These are phyloP conservation scores for Pseudopleuronectes americanus DNA, from an alignment of 2,797 vertebrate species.

Conservation along the genomic window DNA sequence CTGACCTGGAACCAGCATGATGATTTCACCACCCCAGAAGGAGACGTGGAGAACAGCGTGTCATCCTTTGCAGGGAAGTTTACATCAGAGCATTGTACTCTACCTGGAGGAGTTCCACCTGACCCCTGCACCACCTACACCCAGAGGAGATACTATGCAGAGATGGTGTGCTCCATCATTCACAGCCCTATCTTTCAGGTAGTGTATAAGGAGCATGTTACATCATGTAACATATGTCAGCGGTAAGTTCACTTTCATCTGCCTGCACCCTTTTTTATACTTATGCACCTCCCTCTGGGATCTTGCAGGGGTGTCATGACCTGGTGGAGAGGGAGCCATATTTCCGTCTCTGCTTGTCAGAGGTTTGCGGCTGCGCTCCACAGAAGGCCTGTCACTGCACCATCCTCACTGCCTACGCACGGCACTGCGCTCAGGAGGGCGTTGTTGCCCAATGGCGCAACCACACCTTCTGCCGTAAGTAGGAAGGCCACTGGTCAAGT, in stretches of 20 bases:
- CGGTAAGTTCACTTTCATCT: background rate
- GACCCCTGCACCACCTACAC: conserved; percentile 84
- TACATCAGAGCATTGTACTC: conserved; percentile 73
- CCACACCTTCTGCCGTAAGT: conserved; percentile 88
- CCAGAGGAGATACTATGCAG: conserved; percentile 80
- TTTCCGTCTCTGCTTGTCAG: conserved; percentile 84
- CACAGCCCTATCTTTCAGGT: conserved; percentile 87
- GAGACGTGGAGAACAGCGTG: conserved; percentile 87
- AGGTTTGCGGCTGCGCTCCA: conserved; percentile 83
- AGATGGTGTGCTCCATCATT: conserved; percentile 84
- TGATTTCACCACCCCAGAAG: conserved; percentile 90
- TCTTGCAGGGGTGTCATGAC: conserved; percentile 87
- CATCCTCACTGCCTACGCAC: conserved; percentile 84
- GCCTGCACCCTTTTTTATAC: background rate
- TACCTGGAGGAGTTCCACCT: conserved; percentile 6
- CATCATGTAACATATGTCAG: fast-evolving
- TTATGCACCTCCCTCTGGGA: background rate
- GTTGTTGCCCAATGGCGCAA: conserved; percentile 84
- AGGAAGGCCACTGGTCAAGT: too few relatives aligned
- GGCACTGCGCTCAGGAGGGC: conserved; percentile 87
- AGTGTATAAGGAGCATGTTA: background rate
- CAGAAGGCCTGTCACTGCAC: conserved; percentile 83
- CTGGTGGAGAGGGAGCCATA: conserved; percentile 87
- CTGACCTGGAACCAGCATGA: conserved; percentile 91
- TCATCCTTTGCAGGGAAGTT: conserved; percentile 86